These are phyloP conservation scores for Neelides sp. DNA, from an alignment of 1,140 invertebrate species.

Conservation along the genomic window DNA sequence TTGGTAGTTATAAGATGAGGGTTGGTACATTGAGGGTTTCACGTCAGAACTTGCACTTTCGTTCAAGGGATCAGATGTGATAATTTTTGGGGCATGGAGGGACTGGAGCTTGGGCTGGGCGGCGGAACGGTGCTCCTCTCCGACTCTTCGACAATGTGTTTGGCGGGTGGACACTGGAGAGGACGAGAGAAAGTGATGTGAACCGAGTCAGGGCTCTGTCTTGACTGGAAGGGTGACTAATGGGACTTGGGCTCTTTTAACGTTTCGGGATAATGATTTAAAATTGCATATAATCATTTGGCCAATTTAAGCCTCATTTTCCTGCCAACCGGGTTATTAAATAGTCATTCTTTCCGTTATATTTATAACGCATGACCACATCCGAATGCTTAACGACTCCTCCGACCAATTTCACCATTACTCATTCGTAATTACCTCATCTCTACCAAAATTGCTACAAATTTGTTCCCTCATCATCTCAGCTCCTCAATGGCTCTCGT, in stretches of 20 bases:
- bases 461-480: conserved; percentile 10
- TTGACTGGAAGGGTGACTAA: conserved; percentile 33
- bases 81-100: neutral
- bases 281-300: conserved; percentile 33
- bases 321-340: conserved; percentile 32
- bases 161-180: conserved; percentile 1
- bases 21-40: too few species aligned
- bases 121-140: neutral
- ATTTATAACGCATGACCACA: conserved; percentile 33
- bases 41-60: too few species aligned
- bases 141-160: conserved; percentile 3
- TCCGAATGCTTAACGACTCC: conserved; percentile 27
- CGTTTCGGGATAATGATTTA: conserved; percentile 32
- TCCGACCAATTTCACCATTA: conserved; percentile 17
- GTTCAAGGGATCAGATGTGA: too few species aligned
- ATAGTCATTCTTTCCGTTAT: conserved; percentile 33
- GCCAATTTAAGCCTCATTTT: conserved; percentile 33
- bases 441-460: conserved; percentile 19
- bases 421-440: conserved; percentile 26
- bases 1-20: too few species aligned
- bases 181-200: conserved; percentile 25
- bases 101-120: conserved; percentile 4
- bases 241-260: conserved; percentile 30
- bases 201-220: conserved; percentile 25
- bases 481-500: conserved; percentile 8